Base-by-base conservation (phyloP, 2,888 invertebrate species). In the Drosophila prolongata region DNA sequence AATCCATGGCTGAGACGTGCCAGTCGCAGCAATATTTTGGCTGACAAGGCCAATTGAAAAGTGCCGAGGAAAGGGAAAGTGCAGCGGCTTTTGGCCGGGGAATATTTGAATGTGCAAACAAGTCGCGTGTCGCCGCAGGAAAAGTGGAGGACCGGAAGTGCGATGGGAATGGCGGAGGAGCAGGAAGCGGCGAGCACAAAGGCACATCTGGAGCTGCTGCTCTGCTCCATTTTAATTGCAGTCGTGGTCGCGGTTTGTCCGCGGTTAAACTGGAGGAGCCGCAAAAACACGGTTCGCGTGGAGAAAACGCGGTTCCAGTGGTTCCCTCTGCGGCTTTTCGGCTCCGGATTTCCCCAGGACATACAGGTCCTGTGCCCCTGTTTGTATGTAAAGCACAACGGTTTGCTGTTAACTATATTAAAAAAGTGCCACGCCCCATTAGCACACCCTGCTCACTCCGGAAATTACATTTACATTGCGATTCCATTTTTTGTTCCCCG, bases 171-270 rank as follows among this genome's bases (percentile, higher is more conserved):
- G 53, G 13, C 44, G 30, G 19, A 6, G 10, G 30, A 6, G 6
- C 14, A 10, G 53, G 61, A 67, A 55, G 55, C 38, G 14, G 35
- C 13, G 11, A 11, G 42, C 42, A 79, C 77, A 80, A 80, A 77
- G 80, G 72, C 69, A 61, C 70, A 54, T 79, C 77, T 74, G 65
- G 74, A 77, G 73, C 66, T 62, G 74, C 69, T 67, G 74, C 69
- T 85, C 79, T 70, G 72, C 76, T 71, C 70, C 61, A 75, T 84
- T 87, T 83, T 87, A 83, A 83, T 83, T 86, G 81, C 81, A 70
- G 59, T 78, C 62, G 61, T 50, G 59, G 60, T 35, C 27, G 61
- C 54, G 56, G 49, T 50, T 44, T 53, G 42, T 49, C 8, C 40
- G 50, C 52, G 57, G 52, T 55, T 55, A 57, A 71, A 56, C 44